A percentile compares a stretch with the other conserved stretches of the same genome.
Evolutionary conservation across 1,140 invertebrate genomes (phyloP).

Genomic region (Zophobas morio): DNA sequence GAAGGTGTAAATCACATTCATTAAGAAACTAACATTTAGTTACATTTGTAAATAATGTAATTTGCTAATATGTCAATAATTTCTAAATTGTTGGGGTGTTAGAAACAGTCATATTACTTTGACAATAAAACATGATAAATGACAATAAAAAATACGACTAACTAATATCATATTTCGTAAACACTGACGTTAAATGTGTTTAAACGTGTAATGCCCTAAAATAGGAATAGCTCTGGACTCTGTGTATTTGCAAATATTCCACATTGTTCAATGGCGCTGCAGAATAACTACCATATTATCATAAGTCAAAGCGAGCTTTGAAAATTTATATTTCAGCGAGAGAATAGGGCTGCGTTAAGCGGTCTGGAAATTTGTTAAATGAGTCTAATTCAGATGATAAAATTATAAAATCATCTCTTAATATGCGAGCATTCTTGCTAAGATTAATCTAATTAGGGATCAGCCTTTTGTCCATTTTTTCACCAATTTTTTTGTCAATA

Average conservation of each 20-base stretch:
- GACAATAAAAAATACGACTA: conserved; percentile 9
- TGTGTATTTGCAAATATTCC: conserved; percentile 25
- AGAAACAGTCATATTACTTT: too few relatives aligned
- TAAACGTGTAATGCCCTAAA: conserved; percentile 25
- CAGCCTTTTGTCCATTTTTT: background rate
- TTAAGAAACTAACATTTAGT: too few relatives aligned
- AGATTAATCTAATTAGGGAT: background rate
- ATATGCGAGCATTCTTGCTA: conserved; percentile 22
- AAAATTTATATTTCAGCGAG: conserved; percentile 33
- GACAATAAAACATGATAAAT: background rate
- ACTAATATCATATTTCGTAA: conserved; percentile 3
- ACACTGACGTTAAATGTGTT: conserved; percentile 12
- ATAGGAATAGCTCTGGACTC: conserved; percentile 19
- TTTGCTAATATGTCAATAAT: too few relatives aligned
- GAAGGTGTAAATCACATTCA: too few relatives aligned
- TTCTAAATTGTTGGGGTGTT: too few relatives aligned
- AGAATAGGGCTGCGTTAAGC: conserved; percentile 16
- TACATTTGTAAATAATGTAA: background rate
- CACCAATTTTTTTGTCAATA: background rate
- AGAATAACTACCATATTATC: conserved; percentile 15
- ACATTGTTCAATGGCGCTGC: conserved; percentile 23
- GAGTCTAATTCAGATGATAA: conserved; percentile 34
- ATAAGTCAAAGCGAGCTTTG: conserved; percentile 23
- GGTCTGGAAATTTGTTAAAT: conserved; percentile 32
- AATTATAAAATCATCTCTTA: conserved; percentile 29